Percentiles rank a stretch among this genome's conserved stretches.
Conservation (phyloP, 37 sponge, comb jelly and placozoan genomes). For the Haliclona indistincta region DNA sequence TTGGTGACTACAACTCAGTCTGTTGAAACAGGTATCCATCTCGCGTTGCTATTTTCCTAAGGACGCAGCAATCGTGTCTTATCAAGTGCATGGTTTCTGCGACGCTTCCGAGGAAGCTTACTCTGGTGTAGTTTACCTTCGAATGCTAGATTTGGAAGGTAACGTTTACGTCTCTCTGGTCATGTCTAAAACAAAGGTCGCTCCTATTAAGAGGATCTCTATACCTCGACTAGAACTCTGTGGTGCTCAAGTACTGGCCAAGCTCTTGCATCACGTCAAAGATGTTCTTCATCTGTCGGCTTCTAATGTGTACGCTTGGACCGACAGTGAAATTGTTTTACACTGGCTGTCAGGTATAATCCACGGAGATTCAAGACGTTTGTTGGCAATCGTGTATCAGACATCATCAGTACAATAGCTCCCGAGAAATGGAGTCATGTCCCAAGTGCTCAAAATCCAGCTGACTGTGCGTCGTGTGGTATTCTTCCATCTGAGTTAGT, state of each 20-base stretch:
- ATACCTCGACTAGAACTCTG: no score
- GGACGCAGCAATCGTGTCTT: not conserved
- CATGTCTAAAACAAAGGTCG: not conserved
- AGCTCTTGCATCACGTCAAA: not conserved
- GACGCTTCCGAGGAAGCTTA: not conserved
- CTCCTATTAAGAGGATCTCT: not conserved
- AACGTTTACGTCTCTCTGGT: not conserved
- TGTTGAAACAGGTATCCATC: not conserved
- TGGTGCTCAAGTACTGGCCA: not conserved
- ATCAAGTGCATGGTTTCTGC: not conserved
- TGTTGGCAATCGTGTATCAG: slow-evolving; percentile 33
- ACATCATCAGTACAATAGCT: slow-evolving; percentile 9
- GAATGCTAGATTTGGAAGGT: not conserved
- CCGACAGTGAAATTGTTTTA: slow-evolving; percentile 40
- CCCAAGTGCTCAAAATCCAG: slow-evolving; percentile 22
- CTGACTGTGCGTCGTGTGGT: slow-evolving; percentile 37
- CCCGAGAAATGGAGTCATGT: slow-evolving; percentile 18
- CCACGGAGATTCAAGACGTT: slow-evolving; percentile 26
- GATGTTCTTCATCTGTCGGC: not conserved
- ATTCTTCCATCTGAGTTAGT: slow-evolving; percentile 20
- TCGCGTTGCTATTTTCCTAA: not conserved
- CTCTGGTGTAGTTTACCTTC: not conserved
- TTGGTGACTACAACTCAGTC: not conserved
- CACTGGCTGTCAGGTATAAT: slow-evolving; percentile 17
- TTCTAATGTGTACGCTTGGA: slow-evolving; percentile 28